Percentiles rank a stretch among this genome's conserved stretches.
phyloP scores from a whole-genome alignment of 92 coral and sea anemone species.

The Porites lobata region DNA sequence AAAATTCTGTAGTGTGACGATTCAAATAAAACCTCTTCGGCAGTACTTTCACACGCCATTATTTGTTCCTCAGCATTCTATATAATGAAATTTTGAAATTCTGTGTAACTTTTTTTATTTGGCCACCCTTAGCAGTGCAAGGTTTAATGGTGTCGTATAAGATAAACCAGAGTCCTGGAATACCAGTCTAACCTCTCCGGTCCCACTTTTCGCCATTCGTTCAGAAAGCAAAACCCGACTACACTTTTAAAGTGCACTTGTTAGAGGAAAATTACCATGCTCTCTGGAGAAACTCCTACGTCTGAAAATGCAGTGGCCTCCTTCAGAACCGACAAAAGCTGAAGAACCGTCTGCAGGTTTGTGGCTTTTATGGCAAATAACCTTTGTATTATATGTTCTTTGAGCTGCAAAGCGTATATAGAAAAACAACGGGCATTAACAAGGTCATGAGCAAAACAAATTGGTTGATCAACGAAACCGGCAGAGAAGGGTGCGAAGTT shows the following conservation, averaged over 20 bases:
- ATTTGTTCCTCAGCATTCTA: too few species aligned
- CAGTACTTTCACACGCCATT: too few species aligned
- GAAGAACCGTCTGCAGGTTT: conserved; percentile 20
- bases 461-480: not conserved
- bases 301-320: conserved; percentile 3
- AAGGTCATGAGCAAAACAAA: not conserved
- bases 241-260: not conserved
- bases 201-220: not conserved
- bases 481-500: too few species aligned
- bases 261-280: conserved; percentile 5
- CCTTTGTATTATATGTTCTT: not conserved
- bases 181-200: not conserved
- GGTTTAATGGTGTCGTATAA: too few species aligned
- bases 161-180: too few species aligned
- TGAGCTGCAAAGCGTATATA: not conserved
- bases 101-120: too few species aligned
- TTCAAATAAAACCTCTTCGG: too few species aligned
- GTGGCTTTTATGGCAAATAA: not conserved
- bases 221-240: not conserved
- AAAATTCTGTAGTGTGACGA: too few species aligned
- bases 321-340: conserved; percentile 11
- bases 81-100: too few species aligned
- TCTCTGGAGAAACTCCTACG: not conserved
- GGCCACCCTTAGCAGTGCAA: too few species aligned
- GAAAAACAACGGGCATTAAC: not conserved